Base-by-base conservation (phyloP, 2,888 invertebrate species). In the Lasioglossum zephyrum region DNA sequence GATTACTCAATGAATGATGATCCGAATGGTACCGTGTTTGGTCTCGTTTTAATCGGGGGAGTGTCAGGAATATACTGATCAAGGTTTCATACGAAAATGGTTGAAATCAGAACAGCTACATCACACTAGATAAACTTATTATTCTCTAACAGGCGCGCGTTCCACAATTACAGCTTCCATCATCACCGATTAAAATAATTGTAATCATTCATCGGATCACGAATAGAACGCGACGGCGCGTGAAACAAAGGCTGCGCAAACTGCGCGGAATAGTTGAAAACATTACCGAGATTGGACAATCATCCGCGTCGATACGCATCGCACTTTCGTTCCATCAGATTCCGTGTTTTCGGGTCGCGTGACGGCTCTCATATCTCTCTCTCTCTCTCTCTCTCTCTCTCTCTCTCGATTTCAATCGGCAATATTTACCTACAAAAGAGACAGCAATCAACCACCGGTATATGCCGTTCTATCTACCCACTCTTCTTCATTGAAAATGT, bases 261-360 rank as follows among this genome's bases (percentile, higher is more conserved):
- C 44, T 44, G 44, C 44, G 31, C 16, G 16, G 2, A 18, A 63
- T 6, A 63, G 31, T 5, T 16, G 63, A 63, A 41, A 63, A 31
- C 63, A 63, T 63, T 63, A 63, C 31, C 63, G 31, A 31, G 63
- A 63, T 63, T 63, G 63, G 6, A 66, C 63, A 36, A 66, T 66
- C 63, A 66, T 66, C 63, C 31, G 60, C 26, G 26, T 13, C 26
- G 60, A 60, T 60, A 60, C 63, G 31, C 63, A 16, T 66, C 8
- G 18, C 63, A 66, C 31, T 66, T 31, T 18, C 16, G 18, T 16
- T 31, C 63, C 16, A 36, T 66, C 63, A 31, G 31, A 13, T 31
- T 18, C 16, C 36, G 31, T 6, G 36, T 36, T 16, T 66, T 66
- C 63, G 31, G 31, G 18, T 36, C 16, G 63, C 18, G 16, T 36